A percentile compares a stretch with the other conserved stretches of the same genome.
phyloP scores from a whole-genome alignment of 2,113 vertebrate genomes.

The Paraplagusia blochii region DNA sequence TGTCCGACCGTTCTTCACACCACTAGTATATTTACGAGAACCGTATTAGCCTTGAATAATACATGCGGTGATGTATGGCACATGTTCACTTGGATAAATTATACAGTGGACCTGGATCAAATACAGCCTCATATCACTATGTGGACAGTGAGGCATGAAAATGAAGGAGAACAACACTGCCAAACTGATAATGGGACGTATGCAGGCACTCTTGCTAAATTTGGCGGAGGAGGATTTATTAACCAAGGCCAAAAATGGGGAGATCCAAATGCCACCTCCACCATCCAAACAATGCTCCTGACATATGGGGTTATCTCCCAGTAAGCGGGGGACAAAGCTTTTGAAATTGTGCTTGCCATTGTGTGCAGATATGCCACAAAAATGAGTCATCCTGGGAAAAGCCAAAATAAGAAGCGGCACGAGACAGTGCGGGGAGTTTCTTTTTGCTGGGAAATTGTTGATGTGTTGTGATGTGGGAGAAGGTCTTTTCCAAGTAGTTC shows the following conservation, averaged over 20 bases:
- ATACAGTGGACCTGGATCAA: conserved; percentile 39
- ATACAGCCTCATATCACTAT: conserved; percentile 35
- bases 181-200: conserved; percentile 48
- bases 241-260: conserved; percentile 27
- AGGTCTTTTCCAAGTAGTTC: conserved; percentile 54
- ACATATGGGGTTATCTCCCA: conserved; percentile 58
- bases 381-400: conserved; percentile 32
- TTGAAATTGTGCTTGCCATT: conserved; percentile 35
- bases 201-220: conserved; percentile 29
- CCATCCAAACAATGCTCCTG: conserved; percentile 47
- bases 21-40: conserved; percentile 58
- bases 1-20: conserved; percentile 55
- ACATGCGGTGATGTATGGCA: conserved; percentile 56
- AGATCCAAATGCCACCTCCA: conserved; percentile 46
- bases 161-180: conserved; percentile 31
- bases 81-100: conserved; percentile 44
- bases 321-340: conserved; percentile 51
- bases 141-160: conserved; percentile 44
- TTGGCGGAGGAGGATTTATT: conserved; percentile 33
- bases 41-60: conserved; percentile 68
- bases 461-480: conserved; percentile 47
- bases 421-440: conserved; percentile 14
- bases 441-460: conserved; percentile 26
- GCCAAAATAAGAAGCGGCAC: conserved; percentile 33
- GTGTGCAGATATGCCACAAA: conserved; percentile 42